These are phyloP conservation scores for Silurus aristotelis DNA, from an alignment of 2,797 vertebrate genomes.

Conservation along the genomic window DNA sequence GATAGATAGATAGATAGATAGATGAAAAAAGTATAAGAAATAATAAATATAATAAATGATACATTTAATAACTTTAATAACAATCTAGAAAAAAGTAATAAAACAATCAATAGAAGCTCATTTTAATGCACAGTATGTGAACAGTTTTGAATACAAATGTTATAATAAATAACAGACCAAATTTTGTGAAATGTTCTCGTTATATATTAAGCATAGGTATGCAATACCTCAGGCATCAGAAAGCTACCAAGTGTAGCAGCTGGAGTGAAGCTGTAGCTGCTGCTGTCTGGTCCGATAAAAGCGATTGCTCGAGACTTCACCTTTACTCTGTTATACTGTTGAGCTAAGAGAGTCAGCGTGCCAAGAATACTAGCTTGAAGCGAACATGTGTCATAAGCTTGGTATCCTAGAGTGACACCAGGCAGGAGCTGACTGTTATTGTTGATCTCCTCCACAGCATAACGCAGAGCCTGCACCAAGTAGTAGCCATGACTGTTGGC, in stretches of 20 bases:
- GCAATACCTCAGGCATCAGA: conserved; percentile 78
- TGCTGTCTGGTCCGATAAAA: conserved; percentile 82
- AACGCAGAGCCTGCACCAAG: conserved; percentile 76
- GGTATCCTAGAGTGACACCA: conserved; percentile 79
- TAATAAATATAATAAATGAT: too few relatives aligned
- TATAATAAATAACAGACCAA: background rate
- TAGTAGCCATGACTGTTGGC: conserved; percentile 75
- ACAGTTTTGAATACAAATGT: background rate
- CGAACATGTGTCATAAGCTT: conserved; percentile 79
- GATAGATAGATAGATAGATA: too few relatives aligned
- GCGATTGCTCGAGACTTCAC: conserved; percentile 63
- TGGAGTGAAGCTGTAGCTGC: conserved; percentile 68
- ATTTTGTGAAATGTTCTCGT: background rate
- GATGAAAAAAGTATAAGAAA: too few relatives aligned
- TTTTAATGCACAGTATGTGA: background rate
- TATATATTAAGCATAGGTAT: background rate
- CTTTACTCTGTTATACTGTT: conserved; percentile 51
- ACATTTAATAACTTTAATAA: too few relatives aligned
- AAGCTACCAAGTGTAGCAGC: conserved; percentile 74
- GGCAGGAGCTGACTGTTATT: conserved; percentile 70
- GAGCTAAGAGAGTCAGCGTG: conserved; percentile 68
- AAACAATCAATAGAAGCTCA: too few relatives aligned
- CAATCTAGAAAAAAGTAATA: too few relatives aligned
- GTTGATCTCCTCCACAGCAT: conserved; percentile 79
- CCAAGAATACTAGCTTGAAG: conserved; percentile 70